Evolutionary conservation across 2,888 invertebrate genomes (phyloP).

Genomic region (Himalopsyche anomala): DNA sequence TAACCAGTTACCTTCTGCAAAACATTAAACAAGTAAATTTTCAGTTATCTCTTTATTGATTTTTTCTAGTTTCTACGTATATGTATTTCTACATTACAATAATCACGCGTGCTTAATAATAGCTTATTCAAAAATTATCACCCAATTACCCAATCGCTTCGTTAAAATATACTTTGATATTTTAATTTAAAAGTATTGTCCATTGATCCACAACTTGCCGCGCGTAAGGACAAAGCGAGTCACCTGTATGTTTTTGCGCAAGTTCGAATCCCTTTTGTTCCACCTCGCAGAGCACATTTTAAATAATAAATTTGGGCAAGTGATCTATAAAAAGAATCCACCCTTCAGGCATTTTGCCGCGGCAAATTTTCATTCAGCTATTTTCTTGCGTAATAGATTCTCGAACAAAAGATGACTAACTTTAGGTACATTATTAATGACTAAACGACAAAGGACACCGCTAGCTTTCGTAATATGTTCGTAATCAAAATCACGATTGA

Average conservation of each 20-base stretch:
- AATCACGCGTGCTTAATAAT: not conserved
- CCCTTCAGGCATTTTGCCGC: not conserved
- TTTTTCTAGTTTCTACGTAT: not conserved
- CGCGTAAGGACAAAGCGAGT: not conserved
- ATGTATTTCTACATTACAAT: not conserved
- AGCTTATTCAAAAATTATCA: not conserved
- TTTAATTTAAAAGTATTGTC: not conserved
- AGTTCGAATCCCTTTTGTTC: slow-evolving; percentile 15
- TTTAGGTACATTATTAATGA: too few relatives aligned
- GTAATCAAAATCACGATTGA: too few relatives aligned
- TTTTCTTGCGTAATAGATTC: too few relatives aligned
- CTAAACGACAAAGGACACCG: too few relatives aligned
- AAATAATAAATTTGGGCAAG: slow-evolving; percentile 7
- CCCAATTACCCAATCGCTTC: not conserved
- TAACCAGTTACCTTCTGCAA: too few relatives aligned
- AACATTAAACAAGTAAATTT: too few relatives aligned
- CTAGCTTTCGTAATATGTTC: too few relatives aligned
- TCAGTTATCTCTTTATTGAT: not conserved
- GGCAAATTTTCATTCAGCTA: not conserved
- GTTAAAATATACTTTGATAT: not conserved
- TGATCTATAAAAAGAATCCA: not conserved
- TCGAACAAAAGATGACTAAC: too few relatives aligned
- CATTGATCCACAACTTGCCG: not conserved
- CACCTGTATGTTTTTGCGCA: not conserved
- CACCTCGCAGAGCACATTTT: not conserved